Conservation (phyloP, 2,797 vertebrate genomes). For the Amniataba percoides region DNA sequence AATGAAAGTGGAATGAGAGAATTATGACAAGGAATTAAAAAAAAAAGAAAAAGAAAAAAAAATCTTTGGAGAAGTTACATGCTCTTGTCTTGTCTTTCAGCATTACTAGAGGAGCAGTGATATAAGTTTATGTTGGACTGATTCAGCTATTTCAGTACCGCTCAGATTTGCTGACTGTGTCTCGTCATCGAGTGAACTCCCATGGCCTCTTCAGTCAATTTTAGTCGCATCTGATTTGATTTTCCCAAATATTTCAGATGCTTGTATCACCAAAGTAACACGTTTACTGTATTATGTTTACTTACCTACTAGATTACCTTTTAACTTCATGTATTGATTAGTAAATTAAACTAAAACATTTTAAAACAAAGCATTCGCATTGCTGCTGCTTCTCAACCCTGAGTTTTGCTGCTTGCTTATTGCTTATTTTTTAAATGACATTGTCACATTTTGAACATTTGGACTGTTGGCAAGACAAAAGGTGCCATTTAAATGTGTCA, state of each 20-base stretch:
- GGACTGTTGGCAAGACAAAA: not conserved
- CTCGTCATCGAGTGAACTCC: not conserved
- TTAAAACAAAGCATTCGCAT: not conserved
- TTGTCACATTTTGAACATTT: not conserved
- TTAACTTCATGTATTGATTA: not conserved
- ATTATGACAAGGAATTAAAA: constrained; percentile 8
- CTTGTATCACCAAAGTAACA: not conserved
- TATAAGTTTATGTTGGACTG: constrained; percentile 19
- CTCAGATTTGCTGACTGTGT: constrained; percentile 11
- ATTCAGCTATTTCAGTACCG: constrained; percentile 11
- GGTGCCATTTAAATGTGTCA: not conserved
- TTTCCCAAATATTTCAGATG: not conserved
- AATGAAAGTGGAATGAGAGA: constrained; percentile 26
- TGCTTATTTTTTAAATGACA: not conserved
- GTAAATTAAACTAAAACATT: not conserved
- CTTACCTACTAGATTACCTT: too few species aligned
- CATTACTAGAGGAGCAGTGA: not conserved
- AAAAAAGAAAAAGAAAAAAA: not conserved
- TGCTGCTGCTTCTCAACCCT: too few species aligned
- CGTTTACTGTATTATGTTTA: not conserved
- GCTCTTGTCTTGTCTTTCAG: constrained; percentile 9
- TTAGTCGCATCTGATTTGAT: not conserved
- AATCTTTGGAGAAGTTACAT: not conserved
- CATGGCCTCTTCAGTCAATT: constrained; percentile 4
- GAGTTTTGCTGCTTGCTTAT: not conserved